These are phyloP conservation scores for Thecocarcelia acutangulata DNA, from an alignment of 2,888 invertebrate species.

Conservation along the genomic window DNA sequence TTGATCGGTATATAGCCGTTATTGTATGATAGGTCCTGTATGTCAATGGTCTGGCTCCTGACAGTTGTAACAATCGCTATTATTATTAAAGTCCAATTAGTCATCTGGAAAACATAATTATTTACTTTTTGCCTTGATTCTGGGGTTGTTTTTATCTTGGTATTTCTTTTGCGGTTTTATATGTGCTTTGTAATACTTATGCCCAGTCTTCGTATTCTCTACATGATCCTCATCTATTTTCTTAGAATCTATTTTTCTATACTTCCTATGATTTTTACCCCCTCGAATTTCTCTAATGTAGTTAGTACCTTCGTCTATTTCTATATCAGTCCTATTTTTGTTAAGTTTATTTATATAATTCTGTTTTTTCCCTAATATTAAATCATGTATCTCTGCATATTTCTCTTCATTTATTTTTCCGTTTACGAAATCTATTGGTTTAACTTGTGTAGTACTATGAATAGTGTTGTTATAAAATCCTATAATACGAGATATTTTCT, in stretches of 20 bases:
- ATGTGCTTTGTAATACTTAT: constrained; percentile 1
- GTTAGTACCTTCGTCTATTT: neutral
- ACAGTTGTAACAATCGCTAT: constrained; percentile 7
- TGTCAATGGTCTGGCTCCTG: neutral
- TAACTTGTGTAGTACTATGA: neutral
- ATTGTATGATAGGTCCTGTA: constrained; percentile 28
- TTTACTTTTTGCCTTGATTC: constrained; percentile 12
- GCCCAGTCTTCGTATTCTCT: neutral
- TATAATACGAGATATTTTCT: no score
- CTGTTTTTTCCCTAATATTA: no score
- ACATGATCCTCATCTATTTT: constrained; percentile 5
- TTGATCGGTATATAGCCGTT: constrained; percentile 30
- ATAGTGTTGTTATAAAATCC: neutral
- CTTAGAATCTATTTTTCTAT: constrained; percentile 1
- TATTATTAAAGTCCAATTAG: constrained; percentile 19
- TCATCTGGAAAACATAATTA: constrained; percentile 24
- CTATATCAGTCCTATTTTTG: neutral
- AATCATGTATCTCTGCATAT: neutral
- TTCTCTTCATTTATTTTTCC: neutral
- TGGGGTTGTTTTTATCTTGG: neutral
- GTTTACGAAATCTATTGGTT: constrained; percentile 1
- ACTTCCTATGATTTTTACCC: constrained; percentile 9
- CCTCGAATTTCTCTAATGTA: constrained; percentile 8
- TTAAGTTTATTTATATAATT: neutral
- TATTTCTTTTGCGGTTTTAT: neutral